phyloP scores from a whole-genome alignment of 2,797 vertebrate genomes.

The Buphagus erythrorhynchus region DNA sequence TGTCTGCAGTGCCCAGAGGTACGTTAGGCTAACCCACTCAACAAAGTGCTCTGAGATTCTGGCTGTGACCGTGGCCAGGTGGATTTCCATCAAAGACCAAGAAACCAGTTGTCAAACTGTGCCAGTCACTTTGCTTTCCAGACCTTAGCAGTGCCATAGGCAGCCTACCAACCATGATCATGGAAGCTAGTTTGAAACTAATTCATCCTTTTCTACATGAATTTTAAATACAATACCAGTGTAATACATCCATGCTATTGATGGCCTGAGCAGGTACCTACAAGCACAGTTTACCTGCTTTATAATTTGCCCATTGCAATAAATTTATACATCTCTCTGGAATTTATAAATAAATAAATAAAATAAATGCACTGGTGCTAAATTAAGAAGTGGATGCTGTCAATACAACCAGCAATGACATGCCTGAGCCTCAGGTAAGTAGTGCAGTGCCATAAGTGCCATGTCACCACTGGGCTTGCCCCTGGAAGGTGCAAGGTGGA shows the following conservation, averaged over 20 bases:
- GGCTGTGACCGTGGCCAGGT: neutral
- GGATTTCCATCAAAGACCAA: neutral
- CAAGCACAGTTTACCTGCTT: accelerated
- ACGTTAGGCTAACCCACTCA: accelerated
- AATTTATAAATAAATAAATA: no score
- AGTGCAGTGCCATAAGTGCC: neutral
- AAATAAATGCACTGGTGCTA: neutral
- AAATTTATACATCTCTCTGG: neutral
- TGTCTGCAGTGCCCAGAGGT: neutral
- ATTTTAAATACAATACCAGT: neutral
- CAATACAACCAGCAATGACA: accelerated
- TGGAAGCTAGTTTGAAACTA: neutral
- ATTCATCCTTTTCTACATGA: neutral
- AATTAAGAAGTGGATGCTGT: neutral
- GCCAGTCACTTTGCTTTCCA: neutral
- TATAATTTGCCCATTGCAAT: neutral
- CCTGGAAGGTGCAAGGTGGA: accelerated
- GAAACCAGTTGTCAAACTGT: neutral
- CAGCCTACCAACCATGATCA: neutral
- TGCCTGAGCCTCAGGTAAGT: accelerated
- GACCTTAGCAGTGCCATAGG: neutral
- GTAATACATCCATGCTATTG: neutral
- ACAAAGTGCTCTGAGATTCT: neutral
- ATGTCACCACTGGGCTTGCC: neutral
- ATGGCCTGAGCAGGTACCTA: neutral